Percentiles rank a stretch among this genome's conserved stretches.
Conservation (phyloP, 2,113 vertebrate species). For the human (Homo sapiens) region GRCh38 chr3:49504001-49504500, state of each 20-base stretch:
- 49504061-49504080: not conserved
- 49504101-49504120: not conserved
- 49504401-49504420: not conserved
- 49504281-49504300: not conserved
- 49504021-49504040: not conserved
- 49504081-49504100: not conserved
- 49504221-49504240: not conserved
- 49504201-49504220: conserved; percentile 7
- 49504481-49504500: not conserved
- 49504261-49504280: not conserved
- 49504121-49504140: not conserved
- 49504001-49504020: not conserved
- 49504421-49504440: not conserved
- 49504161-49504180: not conserved
- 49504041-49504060: not conserved
- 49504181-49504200: not conserved
- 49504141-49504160: not conserved
- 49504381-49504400: not conserved
- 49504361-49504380: not conserved
- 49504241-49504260: not conserved
- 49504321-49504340: not conserved
- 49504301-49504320: not conserved
- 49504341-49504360: not conserved
- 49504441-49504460: not conserved
- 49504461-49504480: not conserved